phyloP scores from a whole-genome alignment of 2,113 vertebrate genomes.

The Elaphurus davidianus region DNA sequence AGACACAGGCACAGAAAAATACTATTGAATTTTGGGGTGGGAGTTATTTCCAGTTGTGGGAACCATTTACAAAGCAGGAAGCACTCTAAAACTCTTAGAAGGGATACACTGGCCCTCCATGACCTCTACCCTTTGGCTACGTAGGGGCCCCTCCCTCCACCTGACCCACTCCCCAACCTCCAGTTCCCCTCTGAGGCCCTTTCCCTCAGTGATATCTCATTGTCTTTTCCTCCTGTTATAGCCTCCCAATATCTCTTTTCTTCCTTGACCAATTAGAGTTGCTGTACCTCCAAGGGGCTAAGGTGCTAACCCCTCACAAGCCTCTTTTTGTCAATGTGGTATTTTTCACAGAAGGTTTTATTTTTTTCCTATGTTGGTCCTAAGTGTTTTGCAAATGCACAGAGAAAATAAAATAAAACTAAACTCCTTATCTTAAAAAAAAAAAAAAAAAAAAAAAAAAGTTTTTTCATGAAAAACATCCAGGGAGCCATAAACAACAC shows the following conservation, averaged over 20 bases:
- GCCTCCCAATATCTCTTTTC: background rate
- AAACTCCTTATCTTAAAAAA: background rate
- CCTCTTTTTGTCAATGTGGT: background rate
- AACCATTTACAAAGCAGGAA: background rate
- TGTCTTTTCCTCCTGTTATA: background rate
- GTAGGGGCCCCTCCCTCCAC: constrained; percentile 90
- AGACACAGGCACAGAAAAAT: background rate
- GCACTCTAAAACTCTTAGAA: background rate
- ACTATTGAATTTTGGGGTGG: background rate
- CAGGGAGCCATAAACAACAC: background rate
- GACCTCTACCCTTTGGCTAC: constrained; percentile 91
- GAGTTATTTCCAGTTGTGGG: background rate
- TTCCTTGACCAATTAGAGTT: constrained; percentile 61
- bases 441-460: background rate
- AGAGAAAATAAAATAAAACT: constrained; percentile 70
- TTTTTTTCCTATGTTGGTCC: constrained; percentile 6
- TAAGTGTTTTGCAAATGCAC: constrained; percentile 37
- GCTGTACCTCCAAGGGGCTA: constrained; percentile 15
- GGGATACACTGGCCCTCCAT: constrained; percentile 91
- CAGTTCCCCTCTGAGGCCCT: constrained; percentile 88
- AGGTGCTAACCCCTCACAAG: background rate
- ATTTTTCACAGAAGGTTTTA: background rate
- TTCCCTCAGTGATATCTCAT: constrained; percentile 77
- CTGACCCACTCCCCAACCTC: constrained; percentile 84
- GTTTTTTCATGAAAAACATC: background rate